Conservation (phyloP, 2,797 vertebrate species). For the Masticophis lateralis region DNA sequence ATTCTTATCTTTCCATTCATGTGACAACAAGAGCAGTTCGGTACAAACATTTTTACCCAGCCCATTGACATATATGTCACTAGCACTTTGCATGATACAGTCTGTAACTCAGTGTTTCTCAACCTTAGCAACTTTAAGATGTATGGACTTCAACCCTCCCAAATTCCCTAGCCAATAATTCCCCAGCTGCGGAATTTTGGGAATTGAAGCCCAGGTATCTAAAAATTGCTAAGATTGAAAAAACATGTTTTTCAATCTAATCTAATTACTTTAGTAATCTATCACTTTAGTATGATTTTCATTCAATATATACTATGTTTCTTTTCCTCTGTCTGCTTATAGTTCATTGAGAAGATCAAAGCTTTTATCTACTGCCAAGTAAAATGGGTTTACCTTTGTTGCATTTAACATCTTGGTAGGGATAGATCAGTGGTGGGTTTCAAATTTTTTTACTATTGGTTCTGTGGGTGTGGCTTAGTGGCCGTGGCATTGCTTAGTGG, state of each 20-base stretch:
- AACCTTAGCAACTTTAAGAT: neutral
- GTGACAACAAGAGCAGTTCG: neutral
- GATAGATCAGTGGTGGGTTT: neutral
- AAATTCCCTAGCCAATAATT: neutral
- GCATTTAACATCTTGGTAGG: neutral
- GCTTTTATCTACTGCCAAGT: neutral
- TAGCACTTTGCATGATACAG: neutral
- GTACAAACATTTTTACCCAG: neutral
- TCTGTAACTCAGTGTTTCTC: neutral
- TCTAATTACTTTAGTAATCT: too few species aligned
- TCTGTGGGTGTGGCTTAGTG: too few species aligned
- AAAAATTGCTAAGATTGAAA: neutral
- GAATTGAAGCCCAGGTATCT: neutral
- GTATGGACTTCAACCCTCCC: neutral
- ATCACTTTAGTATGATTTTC: neutral
- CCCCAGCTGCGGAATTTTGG: neutral
- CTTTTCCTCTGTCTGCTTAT: neutral
- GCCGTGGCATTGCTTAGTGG: too few species aligned
- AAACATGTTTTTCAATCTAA: too few species aligned
- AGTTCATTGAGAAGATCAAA: neutral
- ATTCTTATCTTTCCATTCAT: neutral
- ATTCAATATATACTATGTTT: neutral
- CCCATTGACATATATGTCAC: neutral
- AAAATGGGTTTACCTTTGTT: neutral
- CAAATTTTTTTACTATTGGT: too few species aligned